Evolutionary conservation across 2,888 invertebrate genomes (phyloP), one percentile per base, ranked within the genome.

Genomic region (Clitarchus hookeri): DNA sequence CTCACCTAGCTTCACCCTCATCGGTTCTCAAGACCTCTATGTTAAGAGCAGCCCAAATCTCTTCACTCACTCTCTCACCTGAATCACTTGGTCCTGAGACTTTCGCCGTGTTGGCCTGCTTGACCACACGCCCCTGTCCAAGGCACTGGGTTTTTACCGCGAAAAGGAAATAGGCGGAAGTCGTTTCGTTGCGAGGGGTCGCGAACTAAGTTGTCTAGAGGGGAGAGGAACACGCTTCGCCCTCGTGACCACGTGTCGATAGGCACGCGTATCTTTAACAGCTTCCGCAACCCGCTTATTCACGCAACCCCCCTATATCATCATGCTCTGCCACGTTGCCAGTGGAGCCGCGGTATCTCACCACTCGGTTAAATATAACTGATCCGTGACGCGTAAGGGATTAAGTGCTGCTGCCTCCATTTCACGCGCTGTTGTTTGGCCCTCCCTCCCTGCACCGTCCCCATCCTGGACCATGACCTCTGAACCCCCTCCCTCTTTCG

Each of bases 301-400:
- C 23, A 23, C 65, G 0, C 65, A 23, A 6, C 48, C 8, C 65
- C 11, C 53, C 12, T 19, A 6, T 19, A 53, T 19, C 53, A 53
- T 6, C 12, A n/a, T n/a, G n/a, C n/a, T n/a, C 53, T 4, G 1
- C 8, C 8, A 19, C 53, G 53, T 1, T 53, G 13, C 53, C 65
- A 12, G 65, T 23, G 13, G 19, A 65, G 23, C 8, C 65, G 65
- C 16, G 65, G 65, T 82, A 82, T 82, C 82, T 82, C 82, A 44
- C 27, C 82, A 36, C 44, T 82, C 82, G 82, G 36, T 82, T 27
- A 82, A 82, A 82, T 82, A 82, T 36, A 82, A 82, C 82, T 9
- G 65, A 23, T 13, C 82, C 44, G 82, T 82, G 82, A 82, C 82
- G 44, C 27, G 44, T 82, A 36, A 36, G 82, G 82, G 82, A 82